Percentiles rank a stretch among this genome's conserved stretches.
Evolutionary conservation across 2,888 invertebrate genomes (phyloP).

Genomic region (Caenorhabditis sp.): DNA sequence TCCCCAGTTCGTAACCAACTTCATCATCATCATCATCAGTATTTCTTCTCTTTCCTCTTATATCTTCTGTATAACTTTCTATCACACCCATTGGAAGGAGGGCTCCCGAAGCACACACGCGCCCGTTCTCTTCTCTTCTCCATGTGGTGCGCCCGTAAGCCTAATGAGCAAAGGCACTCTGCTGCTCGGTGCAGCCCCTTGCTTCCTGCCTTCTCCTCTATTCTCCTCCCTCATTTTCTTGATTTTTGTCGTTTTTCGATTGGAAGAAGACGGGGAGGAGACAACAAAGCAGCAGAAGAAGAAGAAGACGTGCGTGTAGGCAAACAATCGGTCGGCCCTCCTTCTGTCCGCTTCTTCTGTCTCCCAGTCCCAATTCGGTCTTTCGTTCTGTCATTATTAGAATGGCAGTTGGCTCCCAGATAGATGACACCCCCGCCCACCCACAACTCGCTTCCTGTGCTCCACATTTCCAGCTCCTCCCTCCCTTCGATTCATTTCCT

Average conservation of each 20-base stretch:
- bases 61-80: neutral
- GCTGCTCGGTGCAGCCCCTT: conserved; percentile 1
- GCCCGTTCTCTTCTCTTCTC: neutral
- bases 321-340: conserved; percentile 24
- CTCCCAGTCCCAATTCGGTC: conserved; percentile 19
- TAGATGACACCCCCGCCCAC: conserved; percentile 1
- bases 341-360: neutral
- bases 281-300: conserved; percentile 3
- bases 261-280: conserved; percentile 28
- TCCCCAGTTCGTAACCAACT: no score
- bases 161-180: conserved; percentile 38
- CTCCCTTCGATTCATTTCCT: neutral
- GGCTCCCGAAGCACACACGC: conserved; percentile 7
- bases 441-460: neutral
- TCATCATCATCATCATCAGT: neutral
- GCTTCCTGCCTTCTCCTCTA: conserved; percentile 3
- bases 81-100: conserved; percentile 2
- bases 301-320: conserved; percentile 14
- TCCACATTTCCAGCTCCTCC: neutral
- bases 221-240: conserved; percentile 35
- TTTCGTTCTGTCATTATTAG: conserved; percentile 26
- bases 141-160: neutral
- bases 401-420: conserved; percentile 2
- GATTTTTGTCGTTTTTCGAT: conserved; percentile 41
- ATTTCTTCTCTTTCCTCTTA: neutral